Base-by-base conservation (phyloP, 1,140 invertebrate genomes). In the Leptopilina clavipes region DNA sequence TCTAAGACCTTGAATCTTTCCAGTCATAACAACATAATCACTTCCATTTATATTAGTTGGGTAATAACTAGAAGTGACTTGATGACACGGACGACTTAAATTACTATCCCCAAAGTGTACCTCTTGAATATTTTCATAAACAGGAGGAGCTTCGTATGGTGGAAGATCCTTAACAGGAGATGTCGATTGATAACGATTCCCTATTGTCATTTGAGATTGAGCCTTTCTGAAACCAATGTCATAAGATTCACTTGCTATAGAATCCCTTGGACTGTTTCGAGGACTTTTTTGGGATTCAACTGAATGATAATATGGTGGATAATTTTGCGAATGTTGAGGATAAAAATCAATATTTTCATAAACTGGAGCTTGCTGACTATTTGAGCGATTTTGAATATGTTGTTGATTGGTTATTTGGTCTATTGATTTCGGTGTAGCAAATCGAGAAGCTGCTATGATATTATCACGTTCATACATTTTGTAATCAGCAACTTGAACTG, bases 281-380 rank as follows among this genome's bases (percentile, higher is more conserved):
- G 88, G 87, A 56, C 86, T 90, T 71, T 89, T 89, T 5, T 84
- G 85, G 0, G 85, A 83, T 9, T 90, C 89, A 6, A 90, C 86
- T 71, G 93, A 92, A 84, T 94, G 92, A 83, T 93, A 94, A 83
- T 94, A 94, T 2, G 92, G 91, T 10, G 92, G 91, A 80, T 93
- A 92, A 12, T 89, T 86, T 7, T 90, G 86, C 45, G 90, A 89
- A 12, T 90, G 84, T 59, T 89, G 87, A 11, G 92, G 90, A 89
- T 95, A 95, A 87, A 95, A 95, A 77, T 95, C 94, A 52, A 96
- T 92, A 88, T 96, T 96, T 87, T 96, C 95, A 86, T 96, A 96
- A 22, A 96, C 93, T 37, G 93, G 94, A 71, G 92, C 92, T 75
- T 88, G 84, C n/a, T 88, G 86, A 37, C 84, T 86, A 14, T 77